Conservation (phyloP, 2,113 vertebrate species). For the Eudyptes chrysolophus region DNA sequence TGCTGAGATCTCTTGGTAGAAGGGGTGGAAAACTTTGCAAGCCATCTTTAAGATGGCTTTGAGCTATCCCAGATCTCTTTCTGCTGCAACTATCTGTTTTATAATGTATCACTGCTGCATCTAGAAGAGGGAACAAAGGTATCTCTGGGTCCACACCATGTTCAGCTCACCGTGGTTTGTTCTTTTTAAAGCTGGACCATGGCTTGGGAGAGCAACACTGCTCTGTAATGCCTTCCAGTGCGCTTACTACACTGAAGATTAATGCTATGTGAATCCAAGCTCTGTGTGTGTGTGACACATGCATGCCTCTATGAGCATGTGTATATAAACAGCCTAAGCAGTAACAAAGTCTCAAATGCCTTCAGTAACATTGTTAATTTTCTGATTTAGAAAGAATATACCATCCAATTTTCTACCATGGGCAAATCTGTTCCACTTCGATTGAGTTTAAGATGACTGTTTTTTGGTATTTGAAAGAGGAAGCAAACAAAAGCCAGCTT, state of each 20-base stretch:
- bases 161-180: background rate
- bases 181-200: background rate
- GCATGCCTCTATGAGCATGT: background rate
- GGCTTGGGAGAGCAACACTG: background rate
- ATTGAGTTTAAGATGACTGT: background rate
- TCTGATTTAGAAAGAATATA: background rate
- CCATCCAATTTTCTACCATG: background rate
- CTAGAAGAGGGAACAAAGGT: background rate
- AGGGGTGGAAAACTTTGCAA: background rate
- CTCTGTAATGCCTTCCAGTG: background rate
- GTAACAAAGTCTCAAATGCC: background rate
- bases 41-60: background rate
- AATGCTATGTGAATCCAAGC: background rate
- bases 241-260: accelerated
- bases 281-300: accelerated
- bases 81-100: background rate
- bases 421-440: background rate
- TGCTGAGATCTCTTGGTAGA: background rate
- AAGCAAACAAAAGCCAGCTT: background rate
- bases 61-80: background rate
- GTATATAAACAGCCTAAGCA: background rate
- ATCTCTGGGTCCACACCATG: background rate
- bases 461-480: background rate
- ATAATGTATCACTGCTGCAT: background rate
- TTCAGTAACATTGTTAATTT: background rate